These are phyloP conservation scores for Eupithecia subumbrata DNA, from an alignment of 2,888 invertebrate genomes.

Conservation along the genomic window DNA sequence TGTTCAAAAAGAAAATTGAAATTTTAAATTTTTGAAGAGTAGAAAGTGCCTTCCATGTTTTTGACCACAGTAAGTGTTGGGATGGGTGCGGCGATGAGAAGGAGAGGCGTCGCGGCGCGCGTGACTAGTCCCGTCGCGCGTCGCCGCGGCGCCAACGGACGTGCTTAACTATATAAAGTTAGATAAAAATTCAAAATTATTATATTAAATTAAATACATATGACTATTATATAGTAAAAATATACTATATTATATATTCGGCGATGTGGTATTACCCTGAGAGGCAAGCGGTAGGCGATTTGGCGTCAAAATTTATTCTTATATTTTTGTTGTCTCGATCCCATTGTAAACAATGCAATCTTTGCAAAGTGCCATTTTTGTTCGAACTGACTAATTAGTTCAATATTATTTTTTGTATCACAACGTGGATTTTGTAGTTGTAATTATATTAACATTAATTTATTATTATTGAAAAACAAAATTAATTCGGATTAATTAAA, in stretches of 20 bases:
- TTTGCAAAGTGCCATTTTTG: constrained; percentile 80
- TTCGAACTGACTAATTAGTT: constrained; percentile 72
- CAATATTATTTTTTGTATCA: constrained; percentile 63
- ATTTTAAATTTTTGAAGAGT: constrained; percentile 85
- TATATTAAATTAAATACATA: constrained; percentile 83
- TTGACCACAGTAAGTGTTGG: constrained; percentile 86
- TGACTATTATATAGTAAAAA: constrained; percentile 83
- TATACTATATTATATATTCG: constrained; percentile 82
- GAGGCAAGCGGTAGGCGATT: constrained; percentile 86
- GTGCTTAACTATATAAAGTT: constrained; percentile 80
- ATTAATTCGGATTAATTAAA: constrained; percentile 71
- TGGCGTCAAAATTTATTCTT: constrained; percentile 78
- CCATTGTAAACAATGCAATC: constrained; percentile 76
- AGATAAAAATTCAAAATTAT: constrained; percentile 84
- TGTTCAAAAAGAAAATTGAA: constrained; percentile 87
- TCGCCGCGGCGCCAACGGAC: constrained; percentile 57
- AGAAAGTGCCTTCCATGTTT: constrained; percentile 92
- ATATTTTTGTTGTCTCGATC: constrained; percentile 59
- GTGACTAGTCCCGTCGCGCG: constrained; percentile 11
- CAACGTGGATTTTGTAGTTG: constrained; percentile 68
- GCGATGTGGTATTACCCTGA: constrained; percentile 89
- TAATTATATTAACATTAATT: constrained; percentile 65
- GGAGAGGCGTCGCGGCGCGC: constrained; percentile 45
- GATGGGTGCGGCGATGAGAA: constrained; percentile 80
- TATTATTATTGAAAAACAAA: constrained; percentile 67